Conservation (phyloP, 2,888 invertebrate genomes). For the Trilocha varians region DNA sequence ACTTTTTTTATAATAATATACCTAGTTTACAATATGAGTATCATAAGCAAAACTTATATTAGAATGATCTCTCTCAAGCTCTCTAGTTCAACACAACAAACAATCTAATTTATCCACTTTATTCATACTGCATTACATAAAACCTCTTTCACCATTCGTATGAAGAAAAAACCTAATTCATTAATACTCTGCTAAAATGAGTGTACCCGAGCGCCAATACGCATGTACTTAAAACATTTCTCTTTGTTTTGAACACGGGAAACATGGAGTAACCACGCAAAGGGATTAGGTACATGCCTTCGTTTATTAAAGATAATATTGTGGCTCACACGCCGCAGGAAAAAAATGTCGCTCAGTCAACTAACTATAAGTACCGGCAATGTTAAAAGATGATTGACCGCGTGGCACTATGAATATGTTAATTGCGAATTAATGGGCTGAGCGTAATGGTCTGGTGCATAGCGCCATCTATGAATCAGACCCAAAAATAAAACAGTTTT, state of each 20-base stretch:
- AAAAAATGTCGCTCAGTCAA: not conserved
- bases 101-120: not conserved
- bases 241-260: not conserved
- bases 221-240: not conserved
- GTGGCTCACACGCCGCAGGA: not conserved
- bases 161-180: not conserved
- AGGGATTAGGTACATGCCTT: not conserved
- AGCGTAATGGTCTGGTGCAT: not conserved
- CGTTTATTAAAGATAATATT: not conserved
- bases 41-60: too few species aligned
- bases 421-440: slow-evolving; percentile 1
- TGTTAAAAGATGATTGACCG: slow-evolving; percentile 2
- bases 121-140: not conserved
- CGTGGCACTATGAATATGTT: slow-evolving; percentile 3
- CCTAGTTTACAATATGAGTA: too few species aligned
- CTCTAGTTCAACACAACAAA: too few species aligned
- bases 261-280: not conserved
- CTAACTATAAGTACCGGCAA: not conserved
- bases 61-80: too few species aligned
- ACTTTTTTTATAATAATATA: too few species aligned
- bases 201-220: not conserved
- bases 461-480: not conserved
- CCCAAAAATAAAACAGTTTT: not conserved
- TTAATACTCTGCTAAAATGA: not conserved
- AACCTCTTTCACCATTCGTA: too few species aligned